Evolutionary conservation across 1,140 invertebrate species (phyloP).

Genomic region (Bombus waltoni): DNA sequence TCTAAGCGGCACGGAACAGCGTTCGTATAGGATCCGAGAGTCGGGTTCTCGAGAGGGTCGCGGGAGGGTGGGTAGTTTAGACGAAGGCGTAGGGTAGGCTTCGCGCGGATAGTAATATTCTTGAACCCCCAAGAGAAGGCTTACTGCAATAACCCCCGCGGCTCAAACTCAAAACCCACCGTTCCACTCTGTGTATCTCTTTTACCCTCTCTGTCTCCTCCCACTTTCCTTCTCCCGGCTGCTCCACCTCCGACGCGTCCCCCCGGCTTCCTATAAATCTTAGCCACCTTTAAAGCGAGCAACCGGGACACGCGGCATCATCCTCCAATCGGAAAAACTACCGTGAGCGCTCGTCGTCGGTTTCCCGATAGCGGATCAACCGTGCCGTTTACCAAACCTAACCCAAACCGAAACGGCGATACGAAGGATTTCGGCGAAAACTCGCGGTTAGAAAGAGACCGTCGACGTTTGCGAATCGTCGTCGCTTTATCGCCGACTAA

Average conservation of each 20-base stretch:
- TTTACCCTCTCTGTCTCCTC: conserved; percentile 44
- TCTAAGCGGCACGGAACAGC: conserved; percentile 30
- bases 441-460: too few species aligned
- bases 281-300: conserved; percentile 76
- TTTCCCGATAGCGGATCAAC: not conserved
- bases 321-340: conserved; percentile 61
- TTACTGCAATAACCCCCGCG: conserved; percentile 82
- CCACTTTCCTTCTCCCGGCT: conserved; percentile 39
- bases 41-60: conserved; percentile 48
- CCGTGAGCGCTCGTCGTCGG: conserved; percentile 44
- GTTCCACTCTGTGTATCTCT: conserved; percentile 70
- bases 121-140: conserved; percentile 82
- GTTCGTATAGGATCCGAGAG: conserved; percentile 15
- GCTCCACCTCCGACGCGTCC: conserved; percentile 58
- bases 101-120: conserved; percentile 79
- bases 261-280: conserved; percentile 78
- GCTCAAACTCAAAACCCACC: conserved; percentile 78
- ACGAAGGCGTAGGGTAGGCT: conserved; percentile 69
- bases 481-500: too few species aligned
- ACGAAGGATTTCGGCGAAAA: too few species aligned
- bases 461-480: too few species aligned
- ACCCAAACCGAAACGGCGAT: too few species aligned
- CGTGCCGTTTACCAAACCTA: not conserved
- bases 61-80: conserved; percentile 59
- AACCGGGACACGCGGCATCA: conserved; percentile 62